Base-by-base conservation (phyloP, 2,888 invertebrate species). In the Harpalus rubripes region DNA sequence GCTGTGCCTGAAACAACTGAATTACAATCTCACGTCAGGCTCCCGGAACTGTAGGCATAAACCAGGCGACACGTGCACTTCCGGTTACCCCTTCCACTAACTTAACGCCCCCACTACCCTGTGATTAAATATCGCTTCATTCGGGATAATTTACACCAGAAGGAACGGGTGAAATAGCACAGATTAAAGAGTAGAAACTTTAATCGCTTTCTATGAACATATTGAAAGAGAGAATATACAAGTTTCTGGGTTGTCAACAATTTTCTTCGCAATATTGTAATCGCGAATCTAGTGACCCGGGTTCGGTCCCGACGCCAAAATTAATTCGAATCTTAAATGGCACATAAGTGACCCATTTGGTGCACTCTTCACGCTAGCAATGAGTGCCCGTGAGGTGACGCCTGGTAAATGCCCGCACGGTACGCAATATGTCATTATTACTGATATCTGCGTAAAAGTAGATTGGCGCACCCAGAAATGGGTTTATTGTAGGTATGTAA, bases 121-220 rank as follows among this genome's bases (percentile, higher is more conserved):
- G 87, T 89, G 89, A 89, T 89, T 89, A 89, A 89, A 89, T 89
- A 88, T 88, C 89, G 89, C 89, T 89, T 89, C 89, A 89, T 89
- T 89, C 87, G 87, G 88, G 89, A 89, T 89, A 88, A 89, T 89
- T 89, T 89, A 89, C 81, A 63, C 26, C 63, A 15, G 68, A 22
- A 32, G 68, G 32, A 68, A 63, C 3, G 1, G 39, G 10, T 52
- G 10, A 12, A 52, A 12, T 52, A 52, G 10, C 10, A 52, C 44
- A 52, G 44, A 52, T 52, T 52, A 52, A 52, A 52, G 44, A 52
- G 10, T 52, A 8, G 12, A 8, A 12, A 12, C 44, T 52, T 52
- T 52, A 52, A 52, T 52, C 44, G 44, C 44, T 6, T 52, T 52
- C 44, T 52, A 52, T 52, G 10, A 52, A 52, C 44, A 5, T 32